Evolutionary conservation across 2,888 invertebrate species (phyloP).

Genomic region (Chydorus sphaericus): DNA sequence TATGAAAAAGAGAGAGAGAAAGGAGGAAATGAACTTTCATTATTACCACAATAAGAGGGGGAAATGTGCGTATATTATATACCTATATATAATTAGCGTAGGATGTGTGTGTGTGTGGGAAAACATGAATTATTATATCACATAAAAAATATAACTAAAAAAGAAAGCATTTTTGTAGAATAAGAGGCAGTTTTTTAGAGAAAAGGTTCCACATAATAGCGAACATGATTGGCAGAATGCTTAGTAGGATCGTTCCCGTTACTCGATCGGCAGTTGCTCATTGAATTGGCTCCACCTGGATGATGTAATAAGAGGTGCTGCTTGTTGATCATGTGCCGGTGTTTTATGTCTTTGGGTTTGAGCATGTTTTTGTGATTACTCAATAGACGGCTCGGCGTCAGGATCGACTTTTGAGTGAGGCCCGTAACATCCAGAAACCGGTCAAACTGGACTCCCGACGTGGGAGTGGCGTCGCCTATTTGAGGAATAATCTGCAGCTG

Average conservation of each 20-base stretch:
- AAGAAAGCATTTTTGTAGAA: too few species aligned
- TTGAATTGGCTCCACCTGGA: not conserved
- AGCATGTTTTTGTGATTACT: constrained; percentile 60
- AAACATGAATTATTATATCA: too few species aligned
- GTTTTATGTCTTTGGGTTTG: constrained; percentile 62
- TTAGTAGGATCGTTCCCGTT: not conserved
- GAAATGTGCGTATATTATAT: too few species aligned
- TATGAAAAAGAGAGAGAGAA: too few species aligned
- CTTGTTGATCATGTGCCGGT: constrained; percentile 49
- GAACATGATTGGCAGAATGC: constrained; percentile 4
- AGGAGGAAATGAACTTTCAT: too few species aligned
- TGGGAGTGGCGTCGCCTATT: constrained; percentile 8
- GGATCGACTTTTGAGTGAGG: constrained; percentile 60
- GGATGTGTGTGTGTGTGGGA: too few species aligned
- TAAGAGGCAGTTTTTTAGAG: not conserved
- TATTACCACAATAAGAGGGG: too few species aligned
- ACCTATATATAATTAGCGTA: too few species aligned
- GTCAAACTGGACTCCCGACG: constrained; percentile 38
- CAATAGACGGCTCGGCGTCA: constrained; percentile 48
- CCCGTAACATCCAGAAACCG: constrained; percentile 64
- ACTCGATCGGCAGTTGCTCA: constrained; percentile 1
- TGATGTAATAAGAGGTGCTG: constrained; percentile 25
- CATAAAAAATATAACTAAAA: too few species aligned
- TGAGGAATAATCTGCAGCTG: constrained; percentile 25
- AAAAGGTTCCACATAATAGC: constrained; percentile 11